Base-by-base conservation (phyloP, 2,888 invertebrate genomes). In the Ennomos fuscantarius region DNA sequence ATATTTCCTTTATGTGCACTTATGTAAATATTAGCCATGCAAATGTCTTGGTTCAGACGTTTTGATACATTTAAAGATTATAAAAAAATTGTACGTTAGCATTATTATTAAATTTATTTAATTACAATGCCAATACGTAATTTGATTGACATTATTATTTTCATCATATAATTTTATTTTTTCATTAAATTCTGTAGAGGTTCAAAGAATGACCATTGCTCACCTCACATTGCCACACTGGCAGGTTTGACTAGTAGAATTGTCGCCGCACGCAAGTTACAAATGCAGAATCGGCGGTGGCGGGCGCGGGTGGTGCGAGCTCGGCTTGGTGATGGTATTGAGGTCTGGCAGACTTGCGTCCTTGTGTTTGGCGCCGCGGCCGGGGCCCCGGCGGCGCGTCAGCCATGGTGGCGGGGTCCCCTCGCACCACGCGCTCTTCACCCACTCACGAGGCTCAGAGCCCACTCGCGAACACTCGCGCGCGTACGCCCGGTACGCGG, bases 401-500 rank as follows among this genome's bases (percentile, higher is more conserved):
- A 88, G 77, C 90, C 89, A 89, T 39, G 76, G 81, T 73, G 89
- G 86, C 75, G 87, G 68, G 10, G 79, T 63, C 2, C 89, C 89
- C 34, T 93, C 93, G 76, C 97, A 97, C 78, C 94, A 94, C 48
- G 95, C 95, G 11, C 93, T 92, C 45, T 93, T 91, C 60, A 95
- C 93, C 97, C 97, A 98, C 65, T 95, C 93, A 0, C 91, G 91
- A 45, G 96, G 88, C 60, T 93, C 92, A 0, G 96, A 95, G 0
- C 97, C 97, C 39, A 96, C 84, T 15, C 97, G 93, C 62, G 95
- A 93, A 79, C 98, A 98, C 82, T 97, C 97, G 66, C 97, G 95
- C 0, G 96, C 96, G 79, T 98, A 98, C 2, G 98, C 98, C 52
- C 95, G 95, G 74, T 98, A 95, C 61, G 97, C 96, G 69, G 98